Evolutionary conservation across 1,140 invertebrate species (phyloP).

Genomic region (Mya arenaria): DNA sequence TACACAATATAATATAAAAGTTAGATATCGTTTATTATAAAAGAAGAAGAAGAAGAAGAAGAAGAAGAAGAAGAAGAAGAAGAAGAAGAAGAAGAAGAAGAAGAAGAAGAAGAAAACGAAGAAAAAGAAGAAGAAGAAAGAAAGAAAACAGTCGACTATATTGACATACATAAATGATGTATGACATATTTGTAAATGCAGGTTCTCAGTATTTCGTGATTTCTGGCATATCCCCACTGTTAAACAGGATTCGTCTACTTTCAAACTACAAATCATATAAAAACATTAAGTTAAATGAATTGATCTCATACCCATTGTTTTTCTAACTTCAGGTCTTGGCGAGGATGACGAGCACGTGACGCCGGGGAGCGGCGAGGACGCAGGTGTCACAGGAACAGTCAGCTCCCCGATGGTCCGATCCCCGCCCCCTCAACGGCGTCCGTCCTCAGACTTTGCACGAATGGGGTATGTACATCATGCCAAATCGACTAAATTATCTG

Average conservation of each 20-base stretch:
- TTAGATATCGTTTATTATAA: no score
- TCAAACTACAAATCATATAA: no score
- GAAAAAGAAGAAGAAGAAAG: no score
- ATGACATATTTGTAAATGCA: background rate
- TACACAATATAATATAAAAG: no score
- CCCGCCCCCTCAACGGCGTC: background rate
- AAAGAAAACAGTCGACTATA: background rate
- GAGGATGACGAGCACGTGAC: conserved; percentile 34
- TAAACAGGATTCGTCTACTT: no score
- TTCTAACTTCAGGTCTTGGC: conserved; percentile 33
- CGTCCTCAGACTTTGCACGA: background rate
- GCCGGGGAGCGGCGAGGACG: conserved; percentile 14
- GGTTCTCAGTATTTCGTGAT: background rate
- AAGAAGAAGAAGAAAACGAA: no score
- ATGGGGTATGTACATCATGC: background rate
- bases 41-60: no score
- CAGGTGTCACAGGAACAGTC: background rate
- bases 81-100: no score
- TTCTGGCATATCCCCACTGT: background rate
- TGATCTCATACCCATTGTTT: background rate
- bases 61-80: no score
- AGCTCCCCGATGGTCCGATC: background rate
- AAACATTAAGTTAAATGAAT: no score
- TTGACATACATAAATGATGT: background rate
- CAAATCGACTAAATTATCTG: no score